Conservation (phyloP, 2,797 vertebrate species). For the Lophotriccus pileatus region DNA sequence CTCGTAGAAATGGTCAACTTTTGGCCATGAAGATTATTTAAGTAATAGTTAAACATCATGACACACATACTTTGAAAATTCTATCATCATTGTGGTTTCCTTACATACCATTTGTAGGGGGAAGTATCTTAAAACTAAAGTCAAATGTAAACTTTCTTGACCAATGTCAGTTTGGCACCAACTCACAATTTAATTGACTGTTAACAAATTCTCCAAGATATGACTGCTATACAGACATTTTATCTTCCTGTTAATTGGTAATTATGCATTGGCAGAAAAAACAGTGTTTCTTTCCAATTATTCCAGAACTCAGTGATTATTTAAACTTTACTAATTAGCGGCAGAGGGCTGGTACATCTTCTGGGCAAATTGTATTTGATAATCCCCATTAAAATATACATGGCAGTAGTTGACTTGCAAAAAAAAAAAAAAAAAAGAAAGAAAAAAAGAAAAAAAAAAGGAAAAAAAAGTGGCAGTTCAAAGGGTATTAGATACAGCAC, state of each 20-base stretch:
- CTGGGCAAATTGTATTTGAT: slow-evolving; percentile 78
- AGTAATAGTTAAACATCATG: neutral
- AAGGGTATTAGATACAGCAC: slow-evolving; percentile 75
- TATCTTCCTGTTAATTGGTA: slow-evolving; percentile 80
- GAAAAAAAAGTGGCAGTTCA: slow-evolving; percentile 71
- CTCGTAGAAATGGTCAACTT: neutral
- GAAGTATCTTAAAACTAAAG: slow-evolving; percentile 31
- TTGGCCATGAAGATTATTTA: neutral
- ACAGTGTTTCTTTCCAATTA: slow-evolving; percentile 76
- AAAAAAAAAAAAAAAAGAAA: neutral
- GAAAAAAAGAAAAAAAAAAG: neutral
- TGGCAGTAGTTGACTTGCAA: slow-evolving; percentile 75
- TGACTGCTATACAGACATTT: slow-evolving; percentile 69
- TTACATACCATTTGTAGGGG: slow-evolving; percentile 13
- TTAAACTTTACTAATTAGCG: slow-evolving; percentile 81
- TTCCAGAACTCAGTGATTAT: slow-evolving; percentile 74
- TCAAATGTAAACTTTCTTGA: slow-evolving; percentile 73
- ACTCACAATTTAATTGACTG: slow-evolving; percentile 75
- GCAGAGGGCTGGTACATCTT: slow-evolving; percentile 70
- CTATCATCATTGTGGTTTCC: neutral
- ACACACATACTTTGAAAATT: neutral
- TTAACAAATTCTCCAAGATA: slow-evolving; percentile 76
- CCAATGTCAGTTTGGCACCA: slow-evolving; percentile 66
- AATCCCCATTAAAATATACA: slow-evolving; percentile 80
- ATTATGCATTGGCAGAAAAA: slow-evolving; percentile 79